Base-by-base conservation (phyloP, 2,797 vertebrate species). In the Falco peregrinus region DNA sequence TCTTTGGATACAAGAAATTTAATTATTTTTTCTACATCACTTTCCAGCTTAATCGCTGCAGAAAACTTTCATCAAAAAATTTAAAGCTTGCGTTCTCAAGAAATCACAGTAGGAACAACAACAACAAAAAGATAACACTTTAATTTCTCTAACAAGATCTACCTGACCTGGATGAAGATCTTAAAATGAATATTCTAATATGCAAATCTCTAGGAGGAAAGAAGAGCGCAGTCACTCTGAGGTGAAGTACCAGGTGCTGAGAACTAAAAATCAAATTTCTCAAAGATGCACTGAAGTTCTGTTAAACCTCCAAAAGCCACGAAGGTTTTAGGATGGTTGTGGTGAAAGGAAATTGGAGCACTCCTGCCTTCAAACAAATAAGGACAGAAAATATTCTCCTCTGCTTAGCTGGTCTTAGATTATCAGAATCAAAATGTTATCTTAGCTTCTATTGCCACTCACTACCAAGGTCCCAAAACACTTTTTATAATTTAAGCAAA, bases 181-280 rank as follows among this genome's bases (percentile, higher is more conserved):
- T 90, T 35, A 88, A 90, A 95, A 95, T 59, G 12, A 88, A 60
- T 89, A 68, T 91, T 94, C 57, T 87, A 94, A 89, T 73, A 97
- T 10, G 10, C 28, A 74, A 56, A 35, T 65, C 87, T 82, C 84
- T 6, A 9, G 45, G 63, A 97, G 35, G 10, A 89, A 84, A 91
- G 79, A 95, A 47, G 85, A 97, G 45, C 45, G 84, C 47, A 94
- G 9, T 45, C n/a, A 70, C 35, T 63, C 43, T 69, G 13, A 89
- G 63, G 86, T 89, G 64, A 64, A 64, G 19, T 21, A 74, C 75
- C 87, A 96, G 82, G 35, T 93, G 60, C 31, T 57, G 50, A 90
- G 91, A 96, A 87, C 87, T 96, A 87, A 95, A 96, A 97, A 91
- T 96, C 84, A 95, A 92, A 96, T 67, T 67, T 92, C 94, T 87